Base-by-base conservation (phyloP, 2,797 vertebrate species). In the Tamandua tetradactyla region DNA sequence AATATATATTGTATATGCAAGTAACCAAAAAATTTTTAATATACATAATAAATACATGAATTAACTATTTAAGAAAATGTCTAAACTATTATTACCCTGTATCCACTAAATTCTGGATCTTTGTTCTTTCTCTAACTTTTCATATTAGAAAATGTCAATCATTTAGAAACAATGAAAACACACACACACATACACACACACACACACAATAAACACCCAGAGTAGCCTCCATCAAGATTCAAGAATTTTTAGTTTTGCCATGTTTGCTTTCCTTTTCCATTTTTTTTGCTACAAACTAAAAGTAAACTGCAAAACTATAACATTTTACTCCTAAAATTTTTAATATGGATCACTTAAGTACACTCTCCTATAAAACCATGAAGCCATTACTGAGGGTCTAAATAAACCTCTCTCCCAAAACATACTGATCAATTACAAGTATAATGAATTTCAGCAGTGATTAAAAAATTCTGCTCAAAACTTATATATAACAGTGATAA, bases 231-330 rank as follows among this genome's bases (percentile, higher is more conserved):
- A 71, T 42, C 42, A 93, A 89, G 57, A 86, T 55, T 88, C 30
- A 94, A 86, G 40, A 93, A 61, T 35, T 91, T 27, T 89, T 90
- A 95, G 85, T 61, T 78, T 40, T 94, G 23, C 47, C 47, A 89
- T 10, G 71, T 52, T 93, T 59, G n/a, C 44, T 69, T 84, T 87
- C 82, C 80, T 88, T 84, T 80, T 61, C 18, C 27, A n/a, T 49
- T 66, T 76, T 64, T 44, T 92, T 89, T 91, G 37, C 32, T 91
- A 14, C 72, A 72, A 15, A 86, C 23, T 66, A 9, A 92, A 95
- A 76, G n/a, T 32, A 91, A 89, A 84, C 27, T 68, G 15, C 13
- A 83, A 40, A 94, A 93, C 76, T 75, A 91, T 12, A n/a, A 37
- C 14, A 89, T 75, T 89, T 94, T 30, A 94, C 17, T 82, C 61